phyloP scores from a whole-genome alignment of 2,113 vertebrate genomes.

The Heloderma charlesbogerti region DNA sequence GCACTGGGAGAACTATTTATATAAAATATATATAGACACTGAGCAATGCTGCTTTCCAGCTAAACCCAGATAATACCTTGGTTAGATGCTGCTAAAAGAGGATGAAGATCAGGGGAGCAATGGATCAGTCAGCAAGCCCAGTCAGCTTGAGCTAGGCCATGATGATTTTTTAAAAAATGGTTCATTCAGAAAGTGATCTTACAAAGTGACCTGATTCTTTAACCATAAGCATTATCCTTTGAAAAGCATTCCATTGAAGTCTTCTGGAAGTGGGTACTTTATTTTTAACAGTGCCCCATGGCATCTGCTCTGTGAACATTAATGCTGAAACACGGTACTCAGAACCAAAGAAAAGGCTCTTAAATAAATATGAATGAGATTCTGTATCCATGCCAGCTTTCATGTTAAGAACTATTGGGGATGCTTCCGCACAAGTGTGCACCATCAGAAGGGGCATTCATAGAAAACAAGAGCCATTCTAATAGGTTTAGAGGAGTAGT shows the following conservation, averaged over 20 bases:
- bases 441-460: slow-evolving; percentile 29
- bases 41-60: not conserved
- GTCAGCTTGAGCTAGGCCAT: not conserved
- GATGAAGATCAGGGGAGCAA: not conserved
- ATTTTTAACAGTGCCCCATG: slow-evolving; percentile 46
- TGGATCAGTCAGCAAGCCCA: not conserved
- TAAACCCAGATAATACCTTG: not conserved
- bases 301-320: slow-evolving; percentile 20
- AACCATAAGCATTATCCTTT: not conserved
- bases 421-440: slow-evolving; percentile 16
- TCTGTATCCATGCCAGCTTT: slow-evolving; percentile 11
- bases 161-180: not conserved
- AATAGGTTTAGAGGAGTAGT: slow-evolving; percentile 1
- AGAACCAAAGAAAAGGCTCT: slow-evolving; percentile 21
- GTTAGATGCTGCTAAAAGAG: not conserved
- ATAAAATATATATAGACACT: not conserved
- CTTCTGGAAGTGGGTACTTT: slow-evolving; percentile 45
- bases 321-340: not conserved
- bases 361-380: slow-evolving; percentile 33
- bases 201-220: slow-evolving; percentile 41
- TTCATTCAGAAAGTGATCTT: slow-evolving; percentile 22
- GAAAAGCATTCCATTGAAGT: slow-evolving; percentile 48
- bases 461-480: slow-evolving; percentile 30
- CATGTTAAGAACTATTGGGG: slow-evolving; percentile 11
- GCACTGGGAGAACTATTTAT: not conserved